Evolutionary conservation across 2,888 invertebrate genomes (phyloP).

Genomic region (Cloeon dipterum): DNA sequence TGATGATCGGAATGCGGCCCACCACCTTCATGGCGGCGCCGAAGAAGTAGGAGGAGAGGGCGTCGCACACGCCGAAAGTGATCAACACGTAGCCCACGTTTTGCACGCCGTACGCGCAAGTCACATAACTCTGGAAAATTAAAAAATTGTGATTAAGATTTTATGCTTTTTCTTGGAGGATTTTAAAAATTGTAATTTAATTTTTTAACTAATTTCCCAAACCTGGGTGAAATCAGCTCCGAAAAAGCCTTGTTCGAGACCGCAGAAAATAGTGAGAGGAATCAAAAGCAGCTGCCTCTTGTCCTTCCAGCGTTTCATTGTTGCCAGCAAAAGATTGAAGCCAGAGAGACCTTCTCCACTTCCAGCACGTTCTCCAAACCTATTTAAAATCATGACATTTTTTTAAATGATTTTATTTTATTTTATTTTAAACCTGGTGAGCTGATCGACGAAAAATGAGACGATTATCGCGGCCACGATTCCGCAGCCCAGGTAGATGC

Average conservation of each 20-base stretch:
- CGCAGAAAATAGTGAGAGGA: slow-evolving; percentile 89
- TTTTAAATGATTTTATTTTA: not conserved
- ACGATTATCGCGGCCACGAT: slow-evolving; percentile 67
- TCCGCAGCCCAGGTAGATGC: slow-evolving; percentile 74
- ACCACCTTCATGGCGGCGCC: slow-evolving; percentile 82
- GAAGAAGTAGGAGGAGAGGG: slow-evolving; percentile 71
- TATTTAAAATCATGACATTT: slow-evolving; percentile 13
- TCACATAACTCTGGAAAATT: slow-evolving; percentile 47
- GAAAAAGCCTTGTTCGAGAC: slow-evolving; percentile 93
- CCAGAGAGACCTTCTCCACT: slow-evolving; percentile 46
- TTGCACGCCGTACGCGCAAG: slow-evolving; percentile 72
- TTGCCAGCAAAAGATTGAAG: slow-evolving; percentile 63
- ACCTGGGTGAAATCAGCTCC: slow-evolving; percentile 77
- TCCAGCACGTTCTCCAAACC: slow-evolving; percentile 70
- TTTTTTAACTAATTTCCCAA: no score
- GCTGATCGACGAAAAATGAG: slow-evolving; percentile 68
- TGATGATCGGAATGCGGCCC: slow-evolving; percentile 58
- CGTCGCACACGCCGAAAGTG: slow-evolving; percentile 86
- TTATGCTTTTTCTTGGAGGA: no score
- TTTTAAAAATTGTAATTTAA: no score
- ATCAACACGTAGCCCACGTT: slow-evolving; percentile 95
- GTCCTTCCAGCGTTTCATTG: slow-evolving; percentile 62
- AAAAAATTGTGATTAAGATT: no score
- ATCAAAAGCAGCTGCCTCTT: slow-evolving; percentile 81
- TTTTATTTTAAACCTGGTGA: slow-evolving; percentile 40